phyloP scores from a whole-genome alignment of 2,888 invertebrate genomes.

The Agrenia bidenticulata region DNA sequence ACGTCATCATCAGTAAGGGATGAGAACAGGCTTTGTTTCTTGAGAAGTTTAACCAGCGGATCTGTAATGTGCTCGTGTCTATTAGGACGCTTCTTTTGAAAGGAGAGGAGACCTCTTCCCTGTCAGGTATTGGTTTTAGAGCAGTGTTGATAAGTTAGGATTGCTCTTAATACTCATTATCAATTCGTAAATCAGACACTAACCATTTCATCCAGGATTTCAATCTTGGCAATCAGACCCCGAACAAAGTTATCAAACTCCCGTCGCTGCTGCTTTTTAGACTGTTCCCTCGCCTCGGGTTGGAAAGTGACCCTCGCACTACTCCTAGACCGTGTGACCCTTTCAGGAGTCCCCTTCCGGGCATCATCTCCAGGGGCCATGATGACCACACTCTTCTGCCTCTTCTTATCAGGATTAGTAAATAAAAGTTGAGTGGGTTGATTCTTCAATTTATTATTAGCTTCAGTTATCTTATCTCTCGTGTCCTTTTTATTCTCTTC shows the following conservation, averaged over 20 bases:
- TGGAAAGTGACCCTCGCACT: background rate
- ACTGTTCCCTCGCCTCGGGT: background rate
- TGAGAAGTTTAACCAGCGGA: slow-evolving; percentile 34
- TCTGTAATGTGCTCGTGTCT: slow-evolving; percentile 17
- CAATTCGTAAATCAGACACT: too few relatives aligned
- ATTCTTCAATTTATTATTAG: background rate
- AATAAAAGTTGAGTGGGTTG: background rate
- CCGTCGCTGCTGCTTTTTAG: slow-evolving; percentile 18
- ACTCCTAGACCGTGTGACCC: too few relatives aligned
- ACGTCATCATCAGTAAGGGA: slow-evolving; percentile 38
- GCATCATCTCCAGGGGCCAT: background rate
- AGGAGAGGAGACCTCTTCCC: slow-evolving; percentile 27
- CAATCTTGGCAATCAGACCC: slow-evolving; percentile 33
- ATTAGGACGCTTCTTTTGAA: slow-evolving; percentile 26
- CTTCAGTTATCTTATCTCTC: background rate
- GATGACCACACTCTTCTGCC: background rate
- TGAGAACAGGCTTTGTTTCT: slow-evolving; percentile 35
- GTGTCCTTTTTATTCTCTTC: slow-evolving; percentile 4
- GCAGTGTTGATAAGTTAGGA: too few relatives aligned
- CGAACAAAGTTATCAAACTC: slow-evolving; percentile 41
- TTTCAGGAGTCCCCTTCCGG: too few relatives aligned
- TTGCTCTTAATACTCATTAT: too few relatives aligned
- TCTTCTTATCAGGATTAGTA: background rate
- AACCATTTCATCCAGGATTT: slow-evolving; percentile 37
- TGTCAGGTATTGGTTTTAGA: too few relatives aligned